phyloP scores from a whole-genome alignment of 30 jellyfish, hydroid and myxozoan species.

The Sanderia malayensis region DNA sequence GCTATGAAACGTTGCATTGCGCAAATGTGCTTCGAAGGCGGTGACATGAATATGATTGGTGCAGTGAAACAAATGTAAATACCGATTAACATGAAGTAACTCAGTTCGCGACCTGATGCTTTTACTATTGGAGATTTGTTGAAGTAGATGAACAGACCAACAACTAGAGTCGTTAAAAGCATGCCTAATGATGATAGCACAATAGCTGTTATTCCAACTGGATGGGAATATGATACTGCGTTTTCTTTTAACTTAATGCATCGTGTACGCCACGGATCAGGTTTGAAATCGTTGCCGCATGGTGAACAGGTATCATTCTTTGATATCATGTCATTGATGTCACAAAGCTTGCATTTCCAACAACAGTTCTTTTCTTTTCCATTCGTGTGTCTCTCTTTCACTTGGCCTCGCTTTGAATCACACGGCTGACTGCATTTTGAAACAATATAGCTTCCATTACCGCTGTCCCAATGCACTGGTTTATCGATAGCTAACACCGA shows the following conservation, averaged over 20 bases:
- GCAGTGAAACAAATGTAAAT: conserved; percentile 56
- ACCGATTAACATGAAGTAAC: conserved; percentile 60
- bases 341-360: conserved; percentile 55
- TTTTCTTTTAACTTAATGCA: conserved; percentile 41
- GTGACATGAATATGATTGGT: conserved; percentile 42
- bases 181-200: conserved; percentile 42
- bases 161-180: conserved; percentile 28
- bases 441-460: neutral
- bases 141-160: conserved; percentile 21
- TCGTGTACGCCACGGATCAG: conserved; percentile 21
- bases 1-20: conserved; percentile 74
- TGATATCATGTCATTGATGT: conserved; percentile 33
- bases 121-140: conserved; percentile 41
- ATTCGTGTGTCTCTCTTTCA: conserved; percentile 2
- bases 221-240: conserved; percentile 18
- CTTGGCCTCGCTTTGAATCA: conserved; percentile 27
- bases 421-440: conserved; percentile 57
- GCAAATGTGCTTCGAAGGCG: conserved; percentile 59
- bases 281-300: conserved; percentile 40
- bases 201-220: conserved; percentile 41
- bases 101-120: conserved; percentile 72
- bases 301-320: conserved; percentile 38
- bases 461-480: conserved; percentile 23
- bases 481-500: neutral
- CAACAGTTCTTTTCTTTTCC: conserved; percentile 38